phyloP scores from a whole-genome alignment of 1,140 invertebrate species.

The Ips typographus region DNA sequence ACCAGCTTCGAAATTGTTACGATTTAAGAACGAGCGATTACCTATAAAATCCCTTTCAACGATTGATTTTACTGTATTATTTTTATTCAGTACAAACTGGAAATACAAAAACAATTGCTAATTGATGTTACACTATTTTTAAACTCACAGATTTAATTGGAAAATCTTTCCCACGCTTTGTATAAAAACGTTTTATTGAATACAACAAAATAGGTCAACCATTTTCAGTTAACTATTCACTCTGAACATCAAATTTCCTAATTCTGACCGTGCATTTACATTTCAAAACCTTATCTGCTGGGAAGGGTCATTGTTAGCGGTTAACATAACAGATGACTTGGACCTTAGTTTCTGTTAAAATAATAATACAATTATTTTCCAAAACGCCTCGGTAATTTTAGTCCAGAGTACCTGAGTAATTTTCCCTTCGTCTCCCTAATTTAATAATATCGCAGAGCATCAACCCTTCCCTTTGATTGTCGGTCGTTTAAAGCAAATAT shows the following conservation, averaged over 20 bases:
- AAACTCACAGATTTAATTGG: background rate
- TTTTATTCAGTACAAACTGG: background rate
- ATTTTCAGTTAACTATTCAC: background rate
- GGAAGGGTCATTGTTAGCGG: background rate
- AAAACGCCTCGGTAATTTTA: background rate
- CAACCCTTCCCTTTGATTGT: constrained; percentile 1
- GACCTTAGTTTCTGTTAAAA: constrained; percentile 1
- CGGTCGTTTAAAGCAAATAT: constrained; percentile 2
- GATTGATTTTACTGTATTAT: background rate
- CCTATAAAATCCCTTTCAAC: background rate
- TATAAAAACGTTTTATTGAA: background rate
- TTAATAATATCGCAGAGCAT: constrained; percentile 1
- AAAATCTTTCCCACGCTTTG: background rate
- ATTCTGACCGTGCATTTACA: background rate
- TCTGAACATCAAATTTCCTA: background rate
- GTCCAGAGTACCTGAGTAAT: background rate
- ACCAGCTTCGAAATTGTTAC: constrained; percentile 9
- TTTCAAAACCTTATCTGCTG: background rate
- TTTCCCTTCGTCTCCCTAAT: background rate
- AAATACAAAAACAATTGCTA: background rate
- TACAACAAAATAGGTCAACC: background rate
- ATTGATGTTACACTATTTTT: background rate
- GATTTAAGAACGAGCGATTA: background rate
- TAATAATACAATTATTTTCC: constrained; percentile 2
- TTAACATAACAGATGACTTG: background rate